These are phyloP conservation scores for Saguinus imperator DNA, from an alignment of 2,113 vertebrate species.

Conservation along the genomic window DNA sequence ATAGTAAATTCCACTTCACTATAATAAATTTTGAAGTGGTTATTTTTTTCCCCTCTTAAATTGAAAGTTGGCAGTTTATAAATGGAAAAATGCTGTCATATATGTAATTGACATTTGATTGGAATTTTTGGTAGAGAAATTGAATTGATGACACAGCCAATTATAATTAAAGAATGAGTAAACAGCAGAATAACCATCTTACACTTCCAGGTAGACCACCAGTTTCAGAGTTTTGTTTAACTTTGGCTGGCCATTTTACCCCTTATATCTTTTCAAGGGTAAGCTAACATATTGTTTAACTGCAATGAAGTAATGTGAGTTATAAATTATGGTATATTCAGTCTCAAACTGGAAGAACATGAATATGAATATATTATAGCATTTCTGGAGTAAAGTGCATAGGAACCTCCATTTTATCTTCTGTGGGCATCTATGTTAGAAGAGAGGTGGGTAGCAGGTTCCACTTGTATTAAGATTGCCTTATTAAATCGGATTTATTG, in stretches of 20 bases:
- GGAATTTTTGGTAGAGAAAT: conserved; percentile 21
- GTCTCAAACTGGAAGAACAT: background rate
- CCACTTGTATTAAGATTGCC: background rate
- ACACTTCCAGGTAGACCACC: background rate
- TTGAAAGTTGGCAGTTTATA: background rate
- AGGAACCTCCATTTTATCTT: background rate
- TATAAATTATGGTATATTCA: background rate
- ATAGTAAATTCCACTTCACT: conserved; percentile 17
- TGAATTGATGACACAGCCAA: conserved; percentile 1
- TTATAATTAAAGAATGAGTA: conserved; percentile 8
- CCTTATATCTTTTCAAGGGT: background rate
- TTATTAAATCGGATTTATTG: conserved; percentile 34
- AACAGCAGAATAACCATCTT: background rate
- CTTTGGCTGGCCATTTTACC: background rate
- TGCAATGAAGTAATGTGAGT: background rate
- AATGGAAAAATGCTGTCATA: background rate
- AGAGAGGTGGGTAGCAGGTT: background rate
- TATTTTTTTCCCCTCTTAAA: background rate
- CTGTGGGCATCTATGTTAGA: background rate
- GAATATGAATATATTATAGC: background rate
- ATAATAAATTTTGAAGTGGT: background rate
- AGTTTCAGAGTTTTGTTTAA: conserved; percentile 31
- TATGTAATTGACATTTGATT: conserved; percentile 6
- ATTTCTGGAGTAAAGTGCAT: conserved; percentile 15
- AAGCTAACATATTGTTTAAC: background rate